Evolutionary conservation across 2,113 vertebrate genomes (phyloP), one percentile per base, ranked within the genome.

Genomic region (Tylochromis polylepis): DNA sequence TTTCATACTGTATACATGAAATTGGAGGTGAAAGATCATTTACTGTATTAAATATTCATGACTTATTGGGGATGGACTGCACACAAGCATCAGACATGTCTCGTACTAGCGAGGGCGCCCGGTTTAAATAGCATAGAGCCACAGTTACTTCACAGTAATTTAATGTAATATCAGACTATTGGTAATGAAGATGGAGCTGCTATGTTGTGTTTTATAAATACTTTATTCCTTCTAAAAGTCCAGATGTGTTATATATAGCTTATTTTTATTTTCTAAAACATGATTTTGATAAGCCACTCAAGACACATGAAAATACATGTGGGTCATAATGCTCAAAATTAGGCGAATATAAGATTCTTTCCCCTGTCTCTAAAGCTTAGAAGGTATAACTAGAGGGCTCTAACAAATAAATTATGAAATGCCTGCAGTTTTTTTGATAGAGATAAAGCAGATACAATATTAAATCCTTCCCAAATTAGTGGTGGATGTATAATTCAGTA

Each of bases 401-500:
- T 51, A 43, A 88, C 85, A 90, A 92, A 94, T 94, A 91, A 94
- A 94, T 92, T 81, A 94, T 92, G 91, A 90, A 91, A 89, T 55
- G 88, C 85, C 91, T 83, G 91, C 89, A 90, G 85, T 89, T 83
- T 85, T 89, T 90, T 38, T 90, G 88, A 91, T 93, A 85, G 85
- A 93, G 93, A 94, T 95, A 92, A 94, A 94, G 90, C 88, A 88
- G 89, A 94, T 92, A 86, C 90, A 93, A 92, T 95, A 93, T 93
- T 93, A 94, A 95, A 95, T 92, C 92, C 87, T 89, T 92, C 90
- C 87, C 88, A 96, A 95, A 94, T 95, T 94, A 94, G 94, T 91
- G 93, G 87, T 18, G 82, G 62, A 95, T 95, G 91, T 94, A 93
- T 96, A 92, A 96, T 95, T 96, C 89, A 95, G 94, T 55, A 88